Percentiles rank a stretch among this genome's conserved stretches.
These are phyloP conservation scores for Patiria pectinifera DNA, from an alignment of 53 echinoderm and acorn worm species.

Conservation along the genomic window DNA sequence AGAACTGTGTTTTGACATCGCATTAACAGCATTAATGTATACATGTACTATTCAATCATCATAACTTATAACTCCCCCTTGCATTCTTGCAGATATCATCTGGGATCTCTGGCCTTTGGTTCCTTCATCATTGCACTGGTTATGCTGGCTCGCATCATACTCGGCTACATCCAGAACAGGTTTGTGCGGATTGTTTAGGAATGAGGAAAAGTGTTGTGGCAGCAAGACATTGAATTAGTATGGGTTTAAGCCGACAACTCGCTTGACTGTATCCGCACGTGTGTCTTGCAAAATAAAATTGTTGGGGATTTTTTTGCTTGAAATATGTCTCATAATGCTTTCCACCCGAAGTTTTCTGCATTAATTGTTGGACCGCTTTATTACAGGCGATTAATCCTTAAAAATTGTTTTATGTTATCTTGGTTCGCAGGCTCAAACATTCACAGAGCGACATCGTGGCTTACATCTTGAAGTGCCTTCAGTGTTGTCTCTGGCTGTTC, in stretches of 20 bases:
- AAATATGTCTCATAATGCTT: no score
- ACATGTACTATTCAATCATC: no score
- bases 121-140: slow-evolving; percentile 88
- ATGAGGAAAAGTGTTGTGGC: not conserved
- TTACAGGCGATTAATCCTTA: not conserved
- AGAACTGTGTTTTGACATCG: no score
- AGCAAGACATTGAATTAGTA: not conserved
- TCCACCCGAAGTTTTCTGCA: no score
- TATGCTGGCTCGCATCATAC: slow-evolving; percentile 78
- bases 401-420: not conserved
- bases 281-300: no score
- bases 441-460: slow-evolving; percentile 69
- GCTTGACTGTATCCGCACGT: no score
- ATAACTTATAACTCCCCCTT: not conserved
- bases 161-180: slow-evolving; percentile 90
- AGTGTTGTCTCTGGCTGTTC: slow-evolving; percentile 91
- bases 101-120: slow-evolving; percentile 94
- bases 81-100: slow-evolving; percentile 78
- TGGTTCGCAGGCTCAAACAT: slow-evolving; percentile 68
- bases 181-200: not conserved
- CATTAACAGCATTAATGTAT: no score
- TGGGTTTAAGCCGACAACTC: not conserved
- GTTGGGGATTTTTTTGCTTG: no score
- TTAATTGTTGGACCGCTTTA: no score
- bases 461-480: slow-evolving; percentile 81